Evolutionary conservation across 2,888 invertebrate species (phyloP).

Genomic region (Brenthis ino): DNA sequence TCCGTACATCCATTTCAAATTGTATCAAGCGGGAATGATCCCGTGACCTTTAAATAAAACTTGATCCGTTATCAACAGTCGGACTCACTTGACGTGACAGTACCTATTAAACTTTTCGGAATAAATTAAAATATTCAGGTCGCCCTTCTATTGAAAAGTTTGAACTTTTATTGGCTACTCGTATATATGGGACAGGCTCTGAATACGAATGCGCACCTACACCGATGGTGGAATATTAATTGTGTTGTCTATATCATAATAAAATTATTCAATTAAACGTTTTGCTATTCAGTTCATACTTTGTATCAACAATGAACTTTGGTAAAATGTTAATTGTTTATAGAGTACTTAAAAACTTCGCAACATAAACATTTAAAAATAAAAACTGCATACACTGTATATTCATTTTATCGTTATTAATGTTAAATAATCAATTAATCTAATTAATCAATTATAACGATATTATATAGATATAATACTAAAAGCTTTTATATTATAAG

Average conservation of each 20-base stretch:
- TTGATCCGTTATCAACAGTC: too few species aligned
- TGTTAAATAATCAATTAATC: too few species aligned
- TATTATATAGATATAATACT: too few species aligned
- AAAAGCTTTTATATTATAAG: too few species aligned
- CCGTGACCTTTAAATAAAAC: neutral
- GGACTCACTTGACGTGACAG: neutral
- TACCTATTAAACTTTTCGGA: constrained; percentile 12
- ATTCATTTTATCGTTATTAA: too few species aligned
- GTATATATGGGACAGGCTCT: constrained; percentile 23
- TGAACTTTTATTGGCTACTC: constrained; percentile 27
- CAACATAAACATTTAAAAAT: too few species aligned
- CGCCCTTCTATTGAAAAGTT: constrained; percentile 31
- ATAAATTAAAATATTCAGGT: constrained; percentile 31
- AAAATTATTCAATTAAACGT: too few species aligned
- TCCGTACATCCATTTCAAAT: too few species aligned
- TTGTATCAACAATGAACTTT: neutral
- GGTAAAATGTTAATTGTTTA: neutral
- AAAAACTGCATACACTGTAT: too few species aligned
- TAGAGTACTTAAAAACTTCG: too few species aligned
- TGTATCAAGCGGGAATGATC: neutral
- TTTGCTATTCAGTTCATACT: neutral
- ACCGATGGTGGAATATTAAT: constrained; percentile 14
- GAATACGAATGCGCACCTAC: constrained; percentile 25
- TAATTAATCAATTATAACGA: too few species aligned
- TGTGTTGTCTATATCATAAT: neutral